These are phyloP conservation scores for Oeneis ivallda DNA, from an alignment of 2,888 invertebrate genomes.

Conservation along the genomic window DNA sequence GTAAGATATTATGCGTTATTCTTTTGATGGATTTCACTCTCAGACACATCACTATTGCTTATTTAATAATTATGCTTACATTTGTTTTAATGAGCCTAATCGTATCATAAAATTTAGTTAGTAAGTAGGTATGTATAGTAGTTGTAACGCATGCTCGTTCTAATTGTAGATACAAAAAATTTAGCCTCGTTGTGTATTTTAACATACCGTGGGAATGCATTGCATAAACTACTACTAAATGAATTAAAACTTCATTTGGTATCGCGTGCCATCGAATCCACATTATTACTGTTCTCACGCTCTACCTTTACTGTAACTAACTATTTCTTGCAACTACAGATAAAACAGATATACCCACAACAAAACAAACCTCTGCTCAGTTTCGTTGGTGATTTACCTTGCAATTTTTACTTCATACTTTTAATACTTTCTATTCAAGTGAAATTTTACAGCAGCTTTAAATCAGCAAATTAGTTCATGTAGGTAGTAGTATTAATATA, in stretches of 20 bases:
- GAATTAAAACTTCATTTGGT: constrained; percentile 26
- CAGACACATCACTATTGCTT: too few relatives aligned
- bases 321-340: neutral
- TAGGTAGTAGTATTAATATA: neutral
- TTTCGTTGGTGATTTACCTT: neutral
- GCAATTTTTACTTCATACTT: neutral
- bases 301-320: constrained; percentile 15
- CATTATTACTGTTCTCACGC: constrained; percentile 29
- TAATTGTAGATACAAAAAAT: constrained; percentile 22
- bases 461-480: neutral
- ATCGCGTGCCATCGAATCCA: constrained; percentile 36
- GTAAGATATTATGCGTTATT: too few relatives aligned
- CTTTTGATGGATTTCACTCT: too few relatives aligned
- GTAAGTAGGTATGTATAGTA: too few relatives aligned
- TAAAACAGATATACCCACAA: neutral
- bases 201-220: constrained; percentile 37
- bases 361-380: neutral
- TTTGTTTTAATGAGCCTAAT: too few relatives aligned
- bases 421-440: neutral
- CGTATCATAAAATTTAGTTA: too few relatives aligned
- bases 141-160: neutral
- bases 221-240: constrained; percentile 29
- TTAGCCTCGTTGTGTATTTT: constrained; percentile 32
- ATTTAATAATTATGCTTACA: too few relatives aligned
- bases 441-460: neutral